Evolutionary conservation across 2,113 vertebrate genomes (phyloP).

Genomic region (Vulpes ferrilata): DNA sequence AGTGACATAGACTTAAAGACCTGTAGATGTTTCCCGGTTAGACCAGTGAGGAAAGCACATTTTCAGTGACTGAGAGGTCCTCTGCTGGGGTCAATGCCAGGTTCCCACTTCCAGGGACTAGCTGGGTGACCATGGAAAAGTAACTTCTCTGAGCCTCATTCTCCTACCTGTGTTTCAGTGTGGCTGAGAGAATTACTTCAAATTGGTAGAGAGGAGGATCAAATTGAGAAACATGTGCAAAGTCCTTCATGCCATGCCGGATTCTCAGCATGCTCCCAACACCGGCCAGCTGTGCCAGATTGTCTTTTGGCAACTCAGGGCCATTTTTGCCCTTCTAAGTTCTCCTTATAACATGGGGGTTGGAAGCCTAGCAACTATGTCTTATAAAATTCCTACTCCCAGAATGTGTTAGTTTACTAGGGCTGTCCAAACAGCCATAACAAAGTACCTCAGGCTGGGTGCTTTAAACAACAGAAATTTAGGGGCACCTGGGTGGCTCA

Average conservation of each 20-base stretch:
- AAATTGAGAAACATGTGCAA: neutral
- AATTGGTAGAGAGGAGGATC: neutral
- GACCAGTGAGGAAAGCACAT: neutral
- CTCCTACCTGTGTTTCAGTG: neutral
- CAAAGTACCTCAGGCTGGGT: neutral
- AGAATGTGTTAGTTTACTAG: neutral
- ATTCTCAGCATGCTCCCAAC: neutral
- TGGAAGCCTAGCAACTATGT: neutral
- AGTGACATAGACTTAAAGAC: neutral
- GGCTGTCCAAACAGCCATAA: neutral
- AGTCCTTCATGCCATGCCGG: neutral
- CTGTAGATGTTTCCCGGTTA: neutral
- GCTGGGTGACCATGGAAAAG: neutral
- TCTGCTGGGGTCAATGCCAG: neutral
- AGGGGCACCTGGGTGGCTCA: no score
- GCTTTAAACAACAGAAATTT: neutral
- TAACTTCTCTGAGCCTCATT: neutral
- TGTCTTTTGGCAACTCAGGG: neutral
- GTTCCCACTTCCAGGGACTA: neutral
- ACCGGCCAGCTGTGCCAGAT: neutral
- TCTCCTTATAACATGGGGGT: neutral
- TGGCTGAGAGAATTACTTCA: neutral
- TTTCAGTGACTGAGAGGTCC: neutral
- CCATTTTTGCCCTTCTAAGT: neutral
- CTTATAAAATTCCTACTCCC: neutral